Base-by-base conservation (phyloP, 2,888 invertebrate species). In the Iphiclides podalirius region DNA sequence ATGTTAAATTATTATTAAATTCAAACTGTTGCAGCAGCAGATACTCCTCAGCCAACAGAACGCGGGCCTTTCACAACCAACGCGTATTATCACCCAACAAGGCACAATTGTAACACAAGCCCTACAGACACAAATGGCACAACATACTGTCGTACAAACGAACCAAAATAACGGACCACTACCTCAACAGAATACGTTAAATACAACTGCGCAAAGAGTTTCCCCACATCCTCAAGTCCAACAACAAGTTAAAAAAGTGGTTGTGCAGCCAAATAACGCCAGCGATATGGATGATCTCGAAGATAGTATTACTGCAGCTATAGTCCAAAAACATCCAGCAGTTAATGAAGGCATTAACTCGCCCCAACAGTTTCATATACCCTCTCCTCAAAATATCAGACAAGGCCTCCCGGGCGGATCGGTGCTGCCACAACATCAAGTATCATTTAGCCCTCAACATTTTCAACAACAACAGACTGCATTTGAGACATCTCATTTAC, bases 211-310 rank as follows among this genome's bases (percentile, higher is more conserved):
- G 4, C 83, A 82, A 57, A 63, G 83, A 44, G 53, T 63, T 11
- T 63, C 67, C 2, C 62, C 65, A 1, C 65, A 59, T 16, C 59
- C 53, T 3, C 73, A 81, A 58, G 60, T 70, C 2, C 72, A 71
- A 53, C 72, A 72, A 28, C 76, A 75, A 61, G 68, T 72, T 1
- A 84, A 83, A 42, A 81, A 86, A 65, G 84, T 84, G 11, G 70
- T 75, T n/a, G 84, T 84, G 0, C 84, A 83, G 62, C 82, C 84
- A 1, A 87, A 85, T 54, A 85, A 84, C 52, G 82, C 88, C 0
- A 84, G 75, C 46, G 89, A 88, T 48, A 81, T 89, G 81, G 90
- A 88, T 50, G 90, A 90, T 63, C 72, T 90, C 17, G 90, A 90
- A 61, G 89, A 90, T 33, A 90, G 90, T 56, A 90, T 90, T 52